Conservation (phyloP, 1,140 invertebrate species). For the Pachypsylla venusta region DNA sequence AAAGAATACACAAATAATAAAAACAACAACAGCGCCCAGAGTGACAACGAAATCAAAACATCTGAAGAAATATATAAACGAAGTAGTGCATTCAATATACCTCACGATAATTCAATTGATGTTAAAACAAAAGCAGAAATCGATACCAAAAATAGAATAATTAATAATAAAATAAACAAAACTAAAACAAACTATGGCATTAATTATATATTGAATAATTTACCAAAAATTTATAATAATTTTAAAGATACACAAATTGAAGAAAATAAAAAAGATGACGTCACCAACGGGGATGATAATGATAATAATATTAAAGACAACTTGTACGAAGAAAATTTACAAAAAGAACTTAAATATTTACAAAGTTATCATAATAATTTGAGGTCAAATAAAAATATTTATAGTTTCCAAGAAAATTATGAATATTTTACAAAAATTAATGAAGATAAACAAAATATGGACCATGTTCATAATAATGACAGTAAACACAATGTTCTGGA, state of each 20-base stretch:
- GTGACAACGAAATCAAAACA: neutral
- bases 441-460: neutral
- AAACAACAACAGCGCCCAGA: neutral
- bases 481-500: neutral
- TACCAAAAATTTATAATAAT: constrained; percentile 6
- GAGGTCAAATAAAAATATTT: neutral
- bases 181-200: constrained; percentile 1
- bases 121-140: neutral
- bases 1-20: neutral
- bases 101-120: neutral
- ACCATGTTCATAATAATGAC: neutral
- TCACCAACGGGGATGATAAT: too few species aligned
- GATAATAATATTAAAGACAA: neutral
- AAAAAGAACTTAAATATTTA: neutral
- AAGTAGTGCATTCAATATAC: neutral
- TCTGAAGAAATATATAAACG: neutral
- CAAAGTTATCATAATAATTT: constrained; percentile 3
- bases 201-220: neutral
- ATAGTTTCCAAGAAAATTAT: neutral
- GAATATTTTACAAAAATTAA: constrained; percentile 1
- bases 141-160: neutral
- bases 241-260: neutral
- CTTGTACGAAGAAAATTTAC: neutral
- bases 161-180: neutral
- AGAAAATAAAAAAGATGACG: neutral